phyloP scores from a whole-genome alignment of 2,797 vertebrate genomes.

The Amniataba percoides region DNA sequence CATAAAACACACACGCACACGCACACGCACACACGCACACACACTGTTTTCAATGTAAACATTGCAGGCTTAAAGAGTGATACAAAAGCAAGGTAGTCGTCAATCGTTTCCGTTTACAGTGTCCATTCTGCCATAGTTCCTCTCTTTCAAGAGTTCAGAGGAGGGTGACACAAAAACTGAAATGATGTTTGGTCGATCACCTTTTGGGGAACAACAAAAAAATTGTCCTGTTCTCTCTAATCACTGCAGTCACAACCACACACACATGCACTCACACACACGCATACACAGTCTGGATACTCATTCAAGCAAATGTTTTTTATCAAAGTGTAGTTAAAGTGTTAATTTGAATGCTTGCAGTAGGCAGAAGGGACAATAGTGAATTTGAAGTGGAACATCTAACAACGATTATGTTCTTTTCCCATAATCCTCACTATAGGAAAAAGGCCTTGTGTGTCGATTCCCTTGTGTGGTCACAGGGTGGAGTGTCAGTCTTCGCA shows the following conservation, averaged over 20 bases:
- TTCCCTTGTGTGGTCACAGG: slow-evolving; percentile 72
- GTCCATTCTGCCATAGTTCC: slow-evolving; percentile 35
- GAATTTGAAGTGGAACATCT: slow-evolving; percentile 79
- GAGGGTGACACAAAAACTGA: slow-evolving; percentile 53
- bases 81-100: slow-evolving; percentile 82
- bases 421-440: slow-evolving; percentile 70
- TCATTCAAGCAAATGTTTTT: slow-evolving; percentile 63
- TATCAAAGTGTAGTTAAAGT: slow-evolving; percentile 81
- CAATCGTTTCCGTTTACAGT: slow-evolving; percentile 45
- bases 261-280: slow-evolving; percentile 14
- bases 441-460: slow-evolving; percentile 83
- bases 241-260: slow-evolving; percentile 52
- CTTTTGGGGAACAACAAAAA: slow-evolving; percentile 58
- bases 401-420: slow-evolving; percentile 73
- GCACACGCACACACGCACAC: slow-evolving; percentile 51
- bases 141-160: slow-evolving; percentile 58
- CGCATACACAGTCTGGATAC: slow-evolving; percentile 36
- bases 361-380: slow-evolving; percentile 77
- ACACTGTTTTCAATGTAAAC: slow-evolving; percentile 84
- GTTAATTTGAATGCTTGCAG: slow-evolving; percentile 73
- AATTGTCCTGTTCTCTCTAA: slow-evolving; percentile 50
- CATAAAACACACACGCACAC: slow-evolving; percentile 41
- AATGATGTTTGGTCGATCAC: slow-evolving; percentile 56
- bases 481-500: slow-evolving; percentile 39
- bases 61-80: slow-evolving; percentile 85